Conservation (phyloP, 2,797 vertebrate species). For the Sebastes hubbsi region DNA sequence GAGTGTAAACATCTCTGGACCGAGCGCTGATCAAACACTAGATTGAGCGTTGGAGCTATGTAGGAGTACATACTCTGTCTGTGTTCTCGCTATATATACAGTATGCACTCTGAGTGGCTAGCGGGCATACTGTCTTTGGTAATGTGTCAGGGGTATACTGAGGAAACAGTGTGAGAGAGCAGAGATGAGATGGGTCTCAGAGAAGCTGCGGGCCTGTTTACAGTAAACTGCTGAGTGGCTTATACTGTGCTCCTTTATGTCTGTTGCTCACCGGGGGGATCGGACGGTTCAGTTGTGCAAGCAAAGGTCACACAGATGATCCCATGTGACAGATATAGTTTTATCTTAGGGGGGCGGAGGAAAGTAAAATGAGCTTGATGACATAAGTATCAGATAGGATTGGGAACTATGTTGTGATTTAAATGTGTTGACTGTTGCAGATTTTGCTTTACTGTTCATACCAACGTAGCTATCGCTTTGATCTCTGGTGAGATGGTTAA, state of each 20-base stretch:
- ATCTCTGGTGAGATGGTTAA: no score
- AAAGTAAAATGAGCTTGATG: neutral
- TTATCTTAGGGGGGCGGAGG: neutral
- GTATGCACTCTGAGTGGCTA: neutral
- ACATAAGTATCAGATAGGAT: neutral
- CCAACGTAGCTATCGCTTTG: neutral
- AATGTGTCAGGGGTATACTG: slow-evolving; percentile 15
- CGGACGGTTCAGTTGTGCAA: slow-evolving; percentile 11
- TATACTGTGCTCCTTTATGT: slow-evolving; percentile 30
- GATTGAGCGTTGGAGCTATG: neutral
- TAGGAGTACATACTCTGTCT: neutral
- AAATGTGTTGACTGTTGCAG: neutral
- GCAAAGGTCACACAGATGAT: slow-evolving; percentile 32
- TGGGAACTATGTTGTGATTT: neutral
- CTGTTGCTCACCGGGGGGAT: slow-evolving; percentile 11
- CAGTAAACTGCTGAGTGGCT: slow-evolving; percentile 61
- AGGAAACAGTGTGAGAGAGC: slow-evolving; percentile 25
- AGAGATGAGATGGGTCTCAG: slow-evolving; percentile 22
- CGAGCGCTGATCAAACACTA: neutral
- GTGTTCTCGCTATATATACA: neutral
- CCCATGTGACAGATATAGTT: slow-evolving; percentile 1
- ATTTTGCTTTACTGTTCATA: neutral
- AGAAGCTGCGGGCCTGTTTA: slow-evolving; percentile 52
- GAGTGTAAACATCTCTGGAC: slow-evolving; percentile 34
- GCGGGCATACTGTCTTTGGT: slow-evolving; percentile 28